Base-by-base conservation (phyloP, 1,140 invertebrate genomes). In the Microplitis demolitor region DNA sequence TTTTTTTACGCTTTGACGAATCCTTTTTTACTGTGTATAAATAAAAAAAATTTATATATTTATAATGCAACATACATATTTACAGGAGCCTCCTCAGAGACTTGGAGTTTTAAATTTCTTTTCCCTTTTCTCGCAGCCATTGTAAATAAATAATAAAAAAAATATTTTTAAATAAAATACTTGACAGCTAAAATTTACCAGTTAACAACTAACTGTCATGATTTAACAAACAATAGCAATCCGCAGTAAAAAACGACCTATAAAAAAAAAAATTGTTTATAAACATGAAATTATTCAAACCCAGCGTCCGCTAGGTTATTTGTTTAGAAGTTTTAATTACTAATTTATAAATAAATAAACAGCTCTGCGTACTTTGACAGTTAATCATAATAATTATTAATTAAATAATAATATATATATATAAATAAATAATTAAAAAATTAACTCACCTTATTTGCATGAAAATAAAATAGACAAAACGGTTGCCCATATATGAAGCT, bases 61-160 rank as follows among this genome's bases (percentile, higher is more conserved):
- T 8, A 62, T 53, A 64, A 45, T 31, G 39, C 3, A 70, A 85
- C 86, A 79, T 84, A 89, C 88, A 88, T 82, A 72, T 85, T 73
- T 66, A 74, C 53, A 62, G 84, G 78, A 8, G 74, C 68, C 75
- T 88, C 88, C 6, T 88, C 87, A 1, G 86, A 85, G 14, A 89
- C 85, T 75, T 87, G 84, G 11, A 89, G 77, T 78, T 85, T 89
- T 58, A 89, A 79, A 72, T 87, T 84, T 34, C 75, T 75, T 60
- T 79, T 83, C 58, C 79, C 80, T 75, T 78, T 76, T 68, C 82
- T 79, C 11, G 78, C 37, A 69, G 82, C 82, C 83, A 85, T 83
- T 56, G 56, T 76, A 37, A 34, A 45, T 14, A 60, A 45, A 13
- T 73, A 34, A 6, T 31, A n/a, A 58, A 62, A 68, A 9, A 16